Conservation (phyloP, 1,140 invertebrate genomes). For the Sarcophaga peregrina region DNA sequence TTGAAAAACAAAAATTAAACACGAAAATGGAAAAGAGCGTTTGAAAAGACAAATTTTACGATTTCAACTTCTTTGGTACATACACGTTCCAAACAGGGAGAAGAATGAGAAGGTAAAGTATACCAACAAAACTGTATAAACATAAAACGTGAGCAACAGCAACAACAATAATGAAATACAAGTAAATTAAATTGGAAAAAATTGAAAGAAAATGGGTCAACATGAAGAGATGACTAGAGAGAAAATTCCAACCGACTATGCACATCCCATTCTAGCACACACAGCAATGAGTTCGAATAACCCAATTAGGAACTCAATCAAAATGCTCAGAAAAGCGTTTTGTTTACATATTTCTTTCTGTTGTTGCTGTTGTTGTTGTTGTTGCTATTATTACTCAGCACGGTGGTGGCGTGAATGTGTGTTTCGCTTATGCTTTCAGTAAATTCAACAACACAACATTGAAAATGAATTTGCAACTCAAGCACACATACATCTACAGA, state of each 20-base stretch:
- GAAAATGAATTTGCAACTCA: neutral
- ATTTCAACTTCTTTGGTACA: too few relatives aligned
- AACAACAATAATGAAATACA: neutral
- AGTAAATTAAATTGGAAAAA: neutral
- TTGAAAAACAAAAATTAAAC: too few relatives aligned
- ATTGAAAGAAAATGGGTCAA: neutral
- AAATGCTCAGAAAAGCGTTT: neutral
- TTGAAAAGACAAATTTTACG: too few relatives aligned
- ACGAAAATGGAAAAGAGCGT: too few relatives aligned
- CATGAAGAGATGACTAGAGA: constrained; percentile 6
- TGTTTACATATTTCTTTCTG: neutral
- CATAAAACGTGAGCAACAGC: neutral
- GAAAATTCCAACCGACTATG: neutral
- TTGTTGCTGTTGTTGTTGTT: neutral
- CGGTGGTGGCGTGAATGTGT: neutral
- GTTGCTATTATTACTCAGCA: neutral
- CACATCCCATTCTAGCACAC: neutral
- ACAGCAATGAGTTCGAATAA: neutral
- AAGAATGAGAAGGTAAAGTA: neutral
- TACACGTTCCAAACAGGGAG: too few relatives aligned
- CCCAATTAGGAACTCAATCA: neutral
- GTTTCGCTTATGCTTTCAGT: neutral
- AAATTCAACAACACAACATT: neutral
- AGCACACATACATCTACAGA: neutral
- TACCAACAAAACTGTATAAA: neutral